phyloP scores from a whole-genome alignment of 2,888 invertebrate genomes.

The Hermaeophaga mercurialis region DNA sequence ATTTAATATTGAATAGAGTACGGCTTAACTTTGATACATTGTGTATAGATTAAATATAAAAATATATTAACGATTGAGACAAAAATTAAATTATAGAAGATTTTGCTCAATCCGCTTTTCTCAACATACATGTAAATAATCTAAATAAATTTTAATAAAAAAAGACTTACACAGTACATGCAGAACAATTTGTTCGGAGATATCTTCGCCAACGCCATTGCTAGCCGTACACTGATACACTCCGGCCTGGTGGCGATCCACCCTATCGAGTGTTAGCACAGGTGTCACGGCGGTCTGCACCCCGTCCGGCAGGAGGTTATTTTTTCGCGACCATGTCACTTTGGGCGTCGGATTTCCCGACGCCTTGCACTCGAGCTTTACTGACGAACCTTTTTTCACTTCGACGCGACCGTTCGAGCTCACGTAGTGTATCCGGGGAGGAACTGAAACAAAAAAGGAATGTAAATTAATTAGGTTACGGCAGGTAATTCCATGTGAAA shows the following conservation, averaged over 20 bases:
- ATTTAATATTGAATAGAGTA: no score
- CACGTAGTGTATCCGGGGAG: constrained; percentile 67
- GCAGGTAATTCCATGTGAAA: background rate
- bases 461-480: background rate
- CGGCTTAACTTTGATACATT: no score
- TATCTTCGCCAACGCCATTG: constrained; percentile 68
- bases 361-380: constrained; percentile 60
- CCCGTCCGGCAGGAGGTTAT: constrained; percentile 62
- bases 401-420: constrained; percentile 67
- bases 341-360: constrained; percentile 61
- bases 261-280: constrained; percentile 65
- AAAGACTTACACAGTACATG: constrained; percentile 67
- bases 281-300: constrained; percentile 67
- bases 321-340: constrained; percentile 62
- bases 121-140: no score
- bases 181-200: constrained; percentile 65
- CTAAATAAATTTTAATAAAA: no score
- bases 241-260: constrained; percentile 68
- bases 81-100: no score
- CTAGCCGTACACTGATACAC: constrained; percentile 67
- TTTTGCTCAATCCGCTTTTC: no score
- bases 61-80: no score
- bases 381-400: constrained; percentile 63
- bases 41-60: no score
- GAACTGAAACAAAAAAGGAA: constrained; percentile 59